Evolutionary conservation across 2,797 vertebrate species (phyloP), one percentile per base, ranked within the genome.

Genomic region (Melanitta fusca): DNA sequence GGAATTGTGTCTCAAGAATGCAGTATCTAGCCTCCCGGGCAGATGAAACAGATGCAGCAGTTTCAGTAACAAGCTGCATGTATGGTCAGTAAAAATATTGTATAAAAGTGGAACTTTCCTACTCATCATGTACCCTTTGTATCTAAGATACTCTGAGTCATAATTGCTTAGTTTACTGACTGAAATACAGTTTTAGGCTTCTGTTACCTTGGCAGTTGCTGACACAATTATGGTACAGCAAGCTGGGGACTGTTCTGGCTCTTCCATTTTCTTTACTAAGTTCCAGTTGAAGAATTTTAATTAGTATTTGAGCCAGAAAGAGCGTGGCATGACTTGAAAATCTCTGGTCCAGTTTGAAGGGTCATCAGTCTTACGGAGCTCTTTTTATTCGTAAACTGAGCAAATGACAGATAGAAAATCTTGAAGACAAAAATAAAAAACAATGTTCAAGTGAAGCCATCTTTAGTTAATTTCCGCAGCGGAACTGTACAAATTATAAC

Each of bases 101-200:
- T 72, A 34, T 88, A 87, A 93, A 94, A 92, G 89, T 73, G 71
- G 71, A 85, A 58, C 60, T 73, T 93, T 96, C 88, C 91, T 96
- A 89, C 91, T 95, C 91, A 80, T 89, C 78, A 18, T 71, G 89
- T 70, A 93, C 60, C 45, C 61, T 91, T 94, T 93, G 87, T 96
- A 93, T 95, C 71, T 95, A 91, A 89, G 88, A 87, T 92, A 64
- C 65, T 89, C 88, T 95, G 95, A 97, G 79, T 95, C 92, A 96
- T 89, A 91, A 94, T 89, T 89, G 65, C 89, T 95, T 92, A 58
- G 65, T 96, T 95, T 97, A 97, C 75, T 68, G 61, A 87, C 91
- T 94, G 79, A 95, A 95, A 93, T 94, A 95, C 93, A 96, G 95
- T 89, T 93, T 89, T 86, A 85, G 78, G 64, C 83, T 96, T 93